Evolutionary conservation across 1,140 invertebrate species (phyloP), one percentile per base, ranked within the genome.

Genomic region (Meloidogyne hapla): DNA sequence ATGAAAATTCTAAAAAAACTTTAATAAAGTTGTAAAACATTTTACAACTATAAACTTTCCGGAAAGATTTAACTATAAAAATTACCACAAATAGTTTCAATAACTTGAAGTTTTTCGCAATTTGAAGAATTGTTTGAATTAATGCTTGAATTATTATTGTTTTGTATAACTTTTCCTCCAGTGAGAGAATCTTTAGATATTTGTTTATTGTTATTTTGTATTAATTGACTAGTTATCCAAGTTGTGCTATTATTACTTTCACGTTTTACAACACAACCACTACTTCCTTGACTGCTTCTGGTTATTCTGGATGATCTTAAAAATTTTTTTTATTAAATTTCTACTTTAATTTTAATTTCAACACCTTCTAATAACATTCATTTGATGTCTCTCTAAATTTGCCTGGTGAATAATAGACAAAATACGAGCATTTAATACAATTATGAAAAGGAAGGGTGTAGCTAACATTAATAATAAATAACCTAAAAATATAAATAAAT

Each of bases 361-460:
- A n/a, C n/a, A 73, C 71, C 71, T 26, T 70, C 69, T 26, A 15
- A 73, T 28, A 61, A 73, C 71, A 10, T 64, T 61, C 71, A 73
- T 73, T 33, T 62, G 18, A 56, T 64, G 28, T 13, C 71, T 61
- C 21, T 56, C 40, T 23, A 40, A 61, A 26, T 73, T 73, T 10
- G 76, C 75, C 8, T 69, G 77, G 33, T 38, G 68, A 56, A 69
- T 78, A 28, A 78, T 75, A 10, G 73, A 71, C n/a, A 75, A 45
- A 66, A 75, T 73, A 25, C 33, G 38, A 1, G 83, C 69, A 76
- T 85, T 85, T 18, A 85, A 71, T 23, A 86, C 74, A 40, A 85
- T 85, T 77, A 85, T 85, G 12, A 85, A 65, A 25, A 83, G 71
- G 78, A 85, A 85, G 2, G 84, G 84, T 67, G 84, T 80, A 18